Percentiles rank a stretch among this genome's conserved stretches.
Evolutionary conservation across 2,797 vertebrate genomes (phyloP).

Genomic region (Microchirus variegatus): DNA sequence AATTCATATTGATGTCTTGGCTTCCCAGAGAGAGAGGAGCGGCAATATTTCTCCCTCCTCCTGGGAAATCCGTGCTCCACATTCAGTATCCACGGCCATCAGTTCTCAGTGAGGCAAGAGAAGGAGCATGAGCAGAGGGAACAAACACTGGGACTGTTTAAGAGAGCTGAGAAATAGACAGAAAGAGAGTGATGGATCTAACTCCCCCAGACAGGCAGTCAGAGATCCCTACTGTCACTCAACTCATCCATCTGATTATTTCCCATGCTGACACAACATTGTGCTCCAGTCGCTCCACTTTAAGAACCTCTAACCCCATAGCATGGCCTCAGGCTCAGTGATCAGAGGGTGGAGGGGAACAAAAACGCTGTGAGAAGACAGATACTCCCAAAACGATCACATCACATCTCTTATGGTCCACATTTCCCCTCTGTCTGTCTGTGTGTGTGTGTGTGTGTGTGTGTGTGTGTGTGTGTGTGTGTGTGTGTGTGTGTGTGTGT

Average conservation of each 20-base stretch:
- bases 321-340: conserved; percentile 44
- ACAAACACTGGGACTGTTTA: conserved; percentile 13
- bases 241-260: conserved; percentile 49
- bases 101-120: conserved; percentile 58
- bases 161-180: conserved; percentile 15
- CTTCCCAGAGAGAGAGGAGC: conserved; percentile 60
- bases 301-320: conserved; percentile 38
- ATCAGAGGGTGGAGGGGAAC: conserved; percentile 32
- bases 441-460: too few relatives aligned
- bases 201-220: conserved; percentile 18
- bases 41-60: conserved; percentile 59
- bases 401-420: conserved; percentile 49
- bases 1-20: conserved; percentile 76
- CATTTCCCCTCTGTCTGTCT: conserved; percentile 50
- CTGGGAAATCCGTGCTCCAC: conserved; percentile 65
- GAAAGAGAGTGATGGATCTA: conserved; percentile 13
- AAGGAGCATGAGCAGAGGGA: conserved; percentile 45
- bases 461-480: conserved; percentile 45
- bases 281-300: conserved; percentile 38
- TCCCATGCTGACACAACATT: conserved; percentile 44
- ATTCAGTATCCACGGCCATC: conserved; percentile 64
- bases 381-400: conserved; percentile 29
- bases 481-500: conserved; percentile 49
- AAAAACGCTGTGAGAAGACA: conserved; percentile 17
- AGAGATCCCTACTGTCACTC: conserved; percentile 41